phyloP scores from a whole-genome alignment of 2,888 invertebrate genomes.

The Archips crataeganus region DNA sequence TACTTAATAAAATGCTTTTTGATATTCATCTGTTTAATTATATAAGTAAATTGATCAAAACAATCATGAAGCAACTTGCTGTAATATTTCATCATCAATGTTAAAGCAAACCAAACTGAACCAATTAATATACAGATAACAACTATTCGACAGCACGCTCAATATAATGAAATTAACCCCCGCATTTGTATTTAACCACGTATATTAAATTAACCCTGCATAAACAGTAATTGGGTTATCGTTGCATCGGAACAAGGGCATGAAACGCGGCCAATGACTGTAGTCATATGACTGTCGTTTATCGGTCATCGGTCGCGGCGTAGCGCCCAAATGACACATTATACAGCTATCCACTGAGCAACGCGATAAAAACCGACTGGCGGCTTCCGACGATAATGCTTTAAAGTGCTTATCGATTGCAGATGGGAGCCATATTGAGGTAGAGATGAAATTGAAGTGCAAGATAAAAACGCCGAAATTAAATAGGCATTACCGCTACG shows the following conservation, averaged over 20 bases:
- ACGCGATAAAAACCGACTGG: constrained; percentile 31
- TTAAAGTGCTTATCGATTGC: constrained; percentile 25
- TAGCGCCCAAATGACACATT: constrained; percentile 23
- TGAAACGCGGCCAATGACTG: constrained; percentile 44
- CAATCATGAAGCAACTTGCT: too few species aligned
- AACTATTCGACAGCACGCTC: neutral
- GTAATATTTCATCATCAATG: too few species aligned
- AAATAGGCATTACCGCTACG: neutral
- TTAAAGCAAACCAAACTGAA: too few species aligned
- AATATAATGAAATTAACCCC: neutral
- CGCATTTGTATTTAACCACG: neutral
- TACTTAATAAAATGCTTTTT: too few species aligned
- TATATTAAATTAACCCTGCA: neutral
- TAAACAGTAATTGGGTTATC: constrained; percentile 28
- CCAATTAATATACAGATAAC: neutral
- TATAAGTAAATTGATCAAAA: neutral
- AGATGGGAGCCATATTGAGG: constrained; percentile 19
- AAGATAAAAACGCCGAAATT: neutral
- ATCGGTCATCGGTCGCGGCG: constrained; percentile 35
- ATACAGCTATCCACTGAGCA: neutral
- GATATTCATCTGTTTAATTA: too few species aligned
- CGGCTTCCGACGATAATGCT: constrained; percentile 33
- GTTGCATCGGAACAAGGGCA: constrained; percentile 27
- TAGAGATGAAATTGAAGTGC: neutral
- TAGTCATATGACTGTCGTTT: constrained; percentile 43